Percentiles rank a stretch among this genome's conserved stretches.
Evolutionary conservation across 2,888 invertebrate genomes (phyloP).

Genomic region (Nomada fucata): DNA sequence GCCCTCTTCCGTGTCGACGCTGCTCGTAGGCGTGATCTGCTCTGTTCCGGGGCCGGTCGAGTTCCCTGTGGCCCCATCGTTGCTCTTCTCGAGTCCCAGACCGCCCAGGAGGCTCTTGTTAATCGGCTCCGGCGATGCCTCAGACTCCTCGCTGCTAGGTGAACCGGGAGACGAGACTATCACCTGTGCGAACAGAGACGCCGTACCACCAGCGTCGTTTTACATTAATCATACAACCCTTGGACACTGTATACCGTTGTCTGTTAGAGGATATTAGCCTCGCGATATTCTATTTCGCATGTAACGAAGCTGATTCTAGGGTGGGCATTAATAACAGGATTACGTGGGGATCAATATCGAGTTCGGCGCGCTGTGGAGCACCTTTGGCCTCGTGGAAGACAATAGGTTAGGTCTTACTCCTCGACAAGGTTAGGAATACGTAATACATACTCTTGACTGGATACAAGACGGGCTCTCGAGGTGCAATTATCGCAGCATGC

Average conservation of each 20-base stretch:
- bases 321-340: no score
- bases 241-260: background rate
- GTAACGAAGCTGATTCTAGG: background rate
- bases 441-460: background rate
- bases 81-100: slow-evolving; percentile 64
- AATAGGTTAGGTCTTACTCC: background rate
- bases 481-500: slow-evolving; percentile 31
- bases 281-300: background rate
- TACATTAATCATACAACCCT: slow-evolving; percentile 30
- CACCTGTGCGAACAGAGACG: slow-evolving; percentile 83
- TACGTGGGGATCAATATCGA: no score
- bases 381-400: no score
- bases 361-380: no score
- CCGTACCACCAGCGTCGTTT: slow-evolving; percentile 52
- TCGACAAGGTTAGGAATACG: background rate
- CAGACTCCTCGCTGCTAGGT: slow-evolving; percentile 94
- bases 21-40: slow-evolving; percentile 86
- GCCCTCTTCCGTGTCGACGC: slow-evolving; percentile 87
- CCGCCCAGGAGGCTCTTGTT: slow-evolving; percentile 84
- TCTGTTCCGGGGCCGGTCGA: slow-evolving; percentile 78
- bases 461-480: slow-evolving; percentile 24
- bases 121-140: slow-evolving; percentile 91
- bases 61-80: slow-evolving; percentile 65
- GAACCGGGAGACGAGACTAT: slow-evolving; percentile 92
- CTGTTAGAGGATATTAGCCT: background rate